Percentiles rank a stretch among this genome's conserved stretches.
phyloP scores from a whole-genome alignment of 2,797 vertebrate species.

The Tiaroga cobitis region DNA sequence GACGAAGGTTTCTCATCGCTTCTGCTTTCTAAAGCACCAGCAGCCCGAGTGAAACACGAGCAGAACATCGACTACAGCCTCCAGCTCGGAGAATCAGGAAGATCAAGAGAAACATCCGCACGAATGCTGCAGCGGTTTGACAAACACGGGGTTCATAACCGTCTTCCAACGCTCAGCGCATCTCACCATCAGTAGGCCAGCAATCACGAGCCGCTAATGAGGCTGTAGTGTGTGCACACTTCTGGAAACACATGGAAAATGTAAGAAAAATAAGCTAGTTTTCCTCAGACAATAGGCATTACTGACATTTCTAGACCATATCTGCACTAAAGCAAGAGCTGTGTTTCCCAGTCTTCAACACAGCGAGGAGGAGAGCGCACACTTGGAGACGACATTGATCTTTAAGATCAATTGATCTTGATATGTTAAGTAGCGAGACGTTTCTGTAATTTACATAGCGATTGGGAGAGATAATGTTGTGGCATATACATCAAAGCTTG shows the following conservation, averaged over 20 bases:
- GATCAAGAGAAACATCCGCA: constrained; percentile 1
- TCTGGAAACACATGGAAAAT: background rate
- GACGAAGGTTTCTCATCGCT: background rate
- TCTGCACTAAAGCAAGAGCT: constrained; percentile 29
- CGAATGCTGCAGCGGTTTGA: background rate
- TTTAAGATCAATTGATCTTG: constrained; percentile 55
- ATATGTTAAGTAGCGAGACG: constrained; percentile 59
- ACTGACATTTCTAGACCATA: constrained; percentile 27
- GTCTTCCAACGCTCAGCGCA: background rate
- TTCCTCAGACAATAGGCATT: background rate
- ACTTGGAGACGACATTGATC: constrained; percentile 54
- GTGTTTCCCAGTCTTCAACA: constrained; percentile 22
- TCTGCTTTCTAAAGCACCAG: constrained; percentile 12
- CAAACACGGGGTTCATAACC: background rate
- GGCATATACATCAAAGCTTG: constrained; percentile 57
- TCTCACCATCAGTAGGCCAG: background rate
- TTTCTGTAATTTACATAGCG: constrained; percentile 66
- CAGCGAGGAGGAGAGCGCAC: constrained; percentile 35
- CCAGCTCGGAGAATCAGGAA: background rate
- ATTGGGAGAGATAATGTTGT: constrained; percentile 59
- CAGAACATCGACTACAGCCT: constrained; percentile 1
- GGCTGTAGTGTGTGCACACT: background rate
- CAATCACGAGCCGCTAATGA: background rate
- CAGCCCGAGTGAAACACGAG: background rate
- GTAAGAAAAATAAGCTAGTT: background rate